Conservation (phyloP, 2,113 vertebrate species). For the Alaudala cheleensis region DNA sequence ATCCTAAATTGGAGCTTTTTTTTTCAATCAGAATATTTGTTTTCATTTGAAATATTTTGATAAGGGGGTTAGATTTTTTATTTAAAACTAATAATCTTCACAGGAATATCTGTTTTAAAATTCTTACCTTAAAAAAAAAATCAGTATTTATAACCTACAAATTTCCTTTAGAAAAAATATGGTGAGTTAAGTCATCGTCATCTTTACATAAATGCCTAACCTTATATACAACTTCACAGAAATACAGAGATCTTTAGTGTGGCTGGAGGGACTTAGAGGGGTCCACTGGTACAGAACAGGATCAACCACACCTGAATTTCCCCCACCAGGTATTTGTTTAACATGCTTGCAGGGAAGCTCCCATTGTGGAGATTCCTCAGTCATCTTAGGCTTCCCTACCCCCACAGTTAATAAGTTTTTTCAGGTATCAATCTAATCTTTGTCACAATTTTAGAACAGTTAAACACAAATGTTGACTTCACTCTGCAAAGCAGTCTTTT, state of each 20-base stretch:
- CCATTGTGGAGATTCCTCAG: not conserved
- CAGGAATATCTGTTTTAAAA: not conserved
- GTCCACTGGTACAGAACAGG: not conserved
- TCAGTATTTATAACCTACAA: not conserved
- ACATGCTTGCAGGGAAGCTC: not conserved
- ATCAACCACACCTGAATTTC: not conserved
- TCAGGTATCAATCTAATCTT: not conserved
- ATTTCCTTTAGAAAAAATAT: not conserved
- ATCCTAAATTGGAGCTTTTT: slow-evolving; percentile 25
- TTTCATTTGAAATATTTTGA: slow-evolving; percentile 19
- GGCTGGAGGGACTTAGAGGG: not conserved
- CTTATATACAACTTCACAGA: not conserved
- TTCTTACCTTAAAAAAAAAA: not conserved
- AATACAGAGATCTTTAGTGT: not conserved
- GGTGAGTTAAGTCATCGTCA: not conserved
- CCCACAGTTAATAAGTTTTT: not conserved
- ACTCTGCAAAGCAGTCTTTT: not conserved
- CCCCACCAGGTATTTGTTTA: not conserved
- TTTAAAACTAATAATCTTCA: not conserved
- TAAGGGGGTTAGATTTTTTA: not conserved
- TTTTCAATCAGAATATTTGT: slow-evolving; percentile 48
- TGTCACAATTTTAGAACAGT: not conserved
- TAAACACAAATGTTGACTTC: not conserved
- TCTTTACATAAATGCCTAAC: not conserved
- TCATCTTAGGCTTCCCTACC: not conserved